A percentile compares a stretch with the other conserved stretches of the same genome.
Conservation (phyloP, 2,113 vertebrate genomes). For the Ginglymostoma cirratum region DNA sequence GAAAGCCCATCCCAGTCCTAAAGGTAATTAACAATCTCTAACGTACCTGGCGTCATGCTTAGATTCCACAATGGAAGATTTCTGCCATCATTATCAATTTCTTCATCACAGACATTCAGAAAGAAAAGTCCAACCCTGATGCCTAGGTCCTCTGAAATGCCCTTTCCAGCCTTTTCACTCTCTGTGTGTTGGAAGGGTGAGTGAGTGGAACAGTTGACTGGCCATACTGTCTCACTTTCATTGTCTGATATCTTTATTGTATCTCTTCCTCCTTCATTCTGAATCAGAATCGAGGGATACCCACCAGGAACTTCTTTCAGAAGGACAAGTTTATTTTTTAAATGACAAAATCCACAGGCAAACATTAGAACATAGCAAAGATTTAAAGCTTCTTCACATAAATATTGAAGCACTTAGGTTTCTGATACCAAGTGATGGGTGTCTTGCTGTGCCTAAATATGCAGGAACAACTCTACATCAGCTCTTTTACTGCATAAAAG, state of each 20-base stretch:
- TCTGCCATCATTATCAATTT: too few species aligned
- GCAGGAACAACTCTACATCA: not conserved
- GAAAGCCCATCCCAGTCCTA: too few species aligned
- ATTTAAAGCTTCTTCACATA: not conserved
- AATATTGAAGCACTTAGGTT: not conserved
- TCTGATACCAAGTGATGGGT: not conserved
- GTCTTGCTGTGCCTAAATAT: not conserved
- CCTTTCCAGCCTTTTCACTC: not conserved
- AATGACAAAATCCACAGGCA: not conserved
- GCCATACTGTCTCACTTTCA: not conserved
- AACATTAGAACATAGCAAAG: not conserved
- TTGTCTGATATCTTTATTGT: not conserved
- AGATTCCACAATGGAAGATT: too few species aligned
- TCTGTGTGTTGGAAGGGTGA: not conserved
- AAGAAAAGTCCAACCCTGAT: too few species aligned
- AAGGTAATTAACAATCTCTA: too few species aligned
- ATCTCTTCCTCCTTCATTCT: not conserved
- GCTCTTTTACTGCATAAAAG: not conserved
- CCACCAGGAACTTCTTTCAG: not conserved
- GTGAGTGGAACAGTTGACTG: not conserved
- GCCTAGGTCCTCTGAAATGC: too few species aligned
- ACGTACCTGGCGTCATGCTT: too few species aligned
- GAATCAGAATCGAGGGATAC: not conserved
- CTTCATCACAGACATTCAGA: too few species aligned
- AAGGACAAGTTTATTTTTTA: too few species aligned